These are phyloP conservation scores for Menidia beryllina DNA, from an alignment of 2,113 vertebrate genomes.

Conservation along the genomic window DNA sequence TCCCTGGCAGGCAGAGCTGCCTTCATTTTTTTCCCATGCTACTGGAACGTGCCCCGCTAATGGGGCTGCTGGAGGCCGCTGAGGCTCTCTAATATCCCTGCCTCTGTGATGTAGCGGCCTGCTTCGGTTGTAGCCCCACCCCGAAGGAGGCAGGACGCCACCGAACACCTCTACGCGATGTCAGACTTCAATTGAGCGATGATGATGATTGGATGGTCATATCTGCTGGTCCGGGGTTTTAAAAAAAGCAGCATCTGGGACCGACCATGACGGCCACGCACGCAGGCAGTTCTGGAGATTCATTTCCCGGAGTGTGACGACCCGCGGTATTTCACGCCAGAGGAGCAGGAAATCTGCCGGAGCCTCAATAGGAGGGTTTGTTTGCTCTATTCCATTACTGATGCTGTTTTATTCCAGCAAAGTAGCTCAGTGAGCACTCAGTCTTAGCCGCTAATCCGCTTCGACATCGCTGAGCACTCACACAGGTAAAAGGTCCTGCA, in stretches of 20 bases:
- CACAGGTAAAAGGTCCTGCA: conserved; percentile 48
- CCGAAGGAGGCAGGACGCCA: conserved; percentile 9
- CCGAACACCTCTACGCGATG: conserved; percentile 36
- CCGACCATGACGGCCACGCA: conserved; percentile 54
- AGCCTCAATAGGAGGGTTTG: background rate
- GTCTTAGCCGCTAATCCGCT: conserved; percentile 48
- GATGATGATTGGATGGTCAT: conserved; percentile 43
- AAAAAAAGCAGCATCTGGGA: conserved; percentile 41
- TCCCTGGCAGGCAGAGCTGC: conserved; percentile 53
- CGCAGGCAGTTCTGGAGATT: conserved; percentile 47
- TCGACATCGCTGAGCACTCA: conserved; percentile 23
- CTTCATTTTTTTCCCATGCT: conserved; percentile 66
- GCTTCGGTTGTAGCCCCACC: conserved; percentile 28
- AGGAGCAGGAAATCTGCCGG: conserved; percentile 38
- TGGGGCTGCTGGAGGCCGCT: conserved; percentile 48
- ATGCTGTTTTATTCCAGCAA: conserved; percentile 15
- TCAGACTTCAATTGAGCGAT: conserved; percentile 50
- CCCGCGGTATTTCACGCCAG: conserved; percentile 29
- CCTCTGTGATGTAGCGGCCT: conserved; percentile 46
- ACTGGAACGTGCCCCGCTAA: conserved; percentile 64
- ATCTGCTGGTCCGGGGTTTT: conserved; percentile 37
- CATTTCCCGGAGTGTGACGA: conserved; percentile 56
- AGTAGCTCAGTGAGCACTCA: conserved; percentile 30
- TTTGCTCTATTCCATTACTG: conserved; percentile 25
- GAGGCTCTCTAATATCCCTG: conserved; percentile 28